phyloP scores from a whole-genome alignment of 2,797 vertebrate genomes.

The Enteromius viviparus region DNA sequence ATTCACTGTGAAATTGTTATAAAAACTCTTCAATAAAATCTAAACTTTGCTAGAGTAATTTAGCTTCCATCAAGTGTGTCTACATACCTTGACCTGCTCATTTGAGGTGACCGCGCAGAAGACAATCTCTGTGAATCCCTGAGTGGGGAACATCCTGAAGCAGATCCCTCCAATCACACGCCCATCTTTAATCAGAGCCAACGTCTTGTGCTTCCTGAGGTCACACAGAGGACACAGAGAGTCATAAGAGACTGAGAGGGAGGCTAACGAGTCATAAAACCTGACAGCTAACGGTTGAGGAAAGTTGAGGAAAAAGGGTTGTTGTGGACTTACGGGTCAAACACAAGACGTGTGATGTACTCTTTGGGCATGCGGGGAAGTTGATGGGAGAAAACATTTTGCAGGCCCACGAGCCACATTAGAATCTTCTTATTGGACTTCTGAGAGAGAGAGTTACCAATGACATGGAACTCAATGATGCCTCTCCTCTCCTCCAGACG shows the following conservation, averaged over 20 bases:
- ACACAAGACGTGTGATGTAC: conserved; percentile 97
- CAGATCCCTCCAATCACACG: conserved; percentile 99
- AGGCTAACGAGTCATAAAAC: not conserved
- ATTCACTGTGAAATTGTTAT: not conserved
- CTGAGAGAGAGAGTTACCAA: conserved; percentile 95
- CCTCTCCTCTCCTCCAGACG: conserved; percentile 93
- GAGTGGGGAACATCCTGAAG: conserved; percentile 98
- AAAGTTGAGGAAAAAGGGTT: not conserved
- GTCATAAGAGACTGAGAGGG: not conserved
- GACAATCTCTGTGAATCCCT: conserved; percentile 98
- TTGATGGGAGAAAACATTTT: conserved; percentile 98
- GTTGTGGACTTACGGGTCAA: conserved; percentile 88
- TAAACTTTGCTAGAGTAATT: too few relatives aligned
- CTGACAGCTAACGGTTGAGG: not conserved
- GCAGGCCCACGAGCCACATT: conserved; percentile 97
- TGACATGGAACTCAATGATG: conserved; percentile 98
- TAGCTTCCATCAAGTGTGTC: not conserved
- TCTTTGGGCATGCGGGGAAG: conserved; percentile 99
- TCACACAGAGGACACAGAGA: not conserved
- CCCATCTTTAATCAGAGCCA: conserved; percentile 96
- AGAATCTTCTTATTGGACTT: conserved; percentile 98
- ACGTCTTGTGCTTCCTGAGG: conserved; percentile 94
- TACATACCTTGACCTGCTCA: conserved; percentile 94
- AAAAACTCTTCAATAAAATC: not conserved
- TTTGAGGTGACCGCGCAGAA: conserved; percentile 98